Evolutionary conservation across 1,140 invertebrate genomes (phyloP), one percentile per base, ranked within the genome.

Genomic region (Vanessa atalanta): DNA sequence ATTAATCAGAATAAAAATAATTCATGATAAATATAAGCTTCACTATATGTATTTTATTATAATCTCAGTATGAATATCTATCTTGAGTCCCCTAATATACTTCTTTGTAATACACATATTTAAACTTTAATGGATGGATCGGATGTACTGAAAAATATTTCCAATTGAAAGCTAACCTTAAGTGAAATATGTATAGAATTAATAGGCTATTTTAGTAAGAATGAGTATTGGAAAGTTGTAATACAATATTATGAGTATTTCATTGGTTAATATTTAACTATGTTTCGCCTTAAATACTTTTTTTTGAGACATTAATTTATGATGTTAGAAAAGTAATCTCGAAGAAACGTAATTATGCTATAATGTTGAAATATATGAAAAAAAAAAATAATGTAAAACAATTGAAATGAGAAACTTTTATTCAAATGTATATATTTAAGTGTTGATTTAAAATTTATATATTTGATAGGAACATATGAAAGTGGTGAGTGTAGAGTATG

Each of bases 231-330:
- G 13, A 23, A 55, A 37, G 51, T 37, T 67, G 15, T 67, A 53
- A 55, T 37, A 55, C 48, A 68, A 55, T 55, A 67, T 66, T 47
- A 53, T 23, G 20, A 23, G 23, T 43, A 61, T 68, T 43, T 68
- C 26, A 73, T 68, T 73, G 55, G 65, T 68, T 68, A 63, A 68
- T 73, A 68, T 73, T 73, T 67, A 63, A 73, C 57, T 75, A 73
- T 79, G 65, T 79, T 77, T 77, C 70, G 80, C 80, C 75, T 79
- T 81, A 76, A 81, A 74, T 73, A 65, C 50, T 50, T 71, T 20
- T 20, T 66, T 70, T 70, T 43, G 65, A 65, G 12, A 71, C 43
- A 70, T 75, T 71, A 63, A 53, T 66, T 75, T 70, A 48, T 65
- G 65, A 70, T 37, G 31, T 48, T 69, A 74, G 65, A 47, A 60